Conservation (phyloP, 2,888 invertebrate genomes). For the Lapara coniferarum region DNA sequence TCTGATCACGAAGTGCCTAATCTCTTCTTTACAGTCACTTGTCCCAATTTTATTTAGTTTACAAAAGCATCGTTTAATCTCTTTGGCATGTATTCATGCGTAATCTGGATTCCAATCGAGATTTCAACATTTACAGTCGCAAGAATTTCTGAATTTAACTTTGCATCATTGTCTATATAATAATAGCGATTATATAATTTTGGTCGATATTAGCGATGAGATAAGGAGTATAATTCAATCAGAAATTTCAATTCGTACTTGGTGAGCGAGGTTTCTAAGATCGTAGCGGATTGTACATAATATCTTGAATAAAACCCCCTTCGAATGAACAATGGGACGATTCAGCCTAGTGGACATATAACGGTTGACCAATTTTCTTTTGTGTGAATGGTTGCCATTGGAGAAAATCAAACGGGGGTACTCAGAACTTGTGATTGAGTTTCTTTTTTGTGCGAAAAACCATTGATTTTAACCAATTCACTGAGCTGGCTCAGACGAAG, state of each 20-base stretch:
- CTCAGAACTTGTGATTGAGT: conserved; percentile 69
- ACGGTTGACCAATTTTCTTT: conserved; percentile 82
- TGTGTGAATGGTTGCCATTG: conserved; percentile 76
- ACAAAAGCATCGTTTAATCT: conserved; percentile 12
- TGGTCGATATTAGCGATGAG: conserved; percentile 44
- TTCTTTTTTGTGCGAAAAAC: conserved; percentile 65
- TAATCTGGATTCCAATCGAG: conserved; percentile 11
- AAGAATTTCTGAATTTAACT: conserved; percentile 2
- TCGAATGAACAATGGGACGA: conserved; percentile 75
- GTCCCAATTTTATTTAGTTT: conserved; percentile 20
- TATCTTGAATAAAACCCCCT: conserved; percentile 72
- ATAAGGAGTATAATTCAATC: conserved; percentile 59
- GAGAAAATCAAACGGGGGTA: conserved; percentile 72
- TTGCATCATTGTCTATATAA: background rate
- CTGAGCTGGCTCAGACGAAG: conserved; percentile 51
- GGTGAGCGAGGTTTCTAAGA: conserved; percentile 50
- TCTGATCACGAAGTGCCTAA: conserved; percentile 58
- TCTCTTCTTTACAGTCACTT: conserved; percentile 18
- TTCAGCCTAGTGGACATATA: conserved; percentile 76
- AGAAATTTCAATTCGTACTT: conserved; percentile 55
- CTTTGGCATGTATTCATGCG: conserved; percentile 11
- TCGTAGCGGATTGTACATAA: conserved; percentile 64
- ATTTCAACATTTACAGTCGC: conserved; percentile 1
- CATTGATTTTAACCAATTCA: conserved; percentile 73
- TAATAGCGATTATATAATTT: conserved; percentile 2